Evolutionary conservation across 2,113 vertebrate species (phyloP), one percentile per base, ranked within the genome.

Genomic region (Solea solea): DNA sequence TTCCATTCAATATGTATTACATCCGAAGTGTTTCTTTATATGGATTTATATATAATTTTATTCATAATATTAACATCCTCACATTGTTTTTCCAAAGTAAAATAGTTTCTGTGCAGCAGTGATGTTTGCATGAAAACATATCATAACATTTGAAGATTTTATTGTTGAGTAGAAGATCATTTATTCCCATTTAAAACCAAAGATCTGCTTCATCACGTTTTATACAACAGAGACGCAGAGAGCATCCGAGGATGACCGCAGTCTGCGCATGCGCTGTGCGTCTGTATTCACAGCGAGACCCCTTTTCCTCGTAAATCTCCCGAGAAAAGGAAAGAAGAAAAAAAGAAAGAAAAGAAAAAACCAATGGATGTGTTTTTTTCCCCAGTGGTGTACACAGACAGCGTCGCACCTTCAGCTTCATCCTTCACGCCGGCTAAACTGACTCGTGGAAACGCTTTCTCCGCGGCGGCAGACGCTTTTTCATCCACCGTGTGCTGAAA

Each of bases 241-340:
- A 64, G 58, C 72, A 6, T 64, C 70, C 15, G 41, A 59, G 25
- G 77, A 75, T 3, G 61, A 14, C 41, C 15, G 7, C 62, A 5
- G 2, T 55, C 14, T 71, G 86, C 89, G 90, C 91, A 92, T 91
- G 91, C 91, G 83, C 84, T 0, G 0, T 75, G 5, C 1, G 65
- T 64, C 73, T 64, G 6, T 12, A 45, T 60, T 34, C 81, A 64
- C 8, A 83, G 68, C 55, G 51, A 45, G 76, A 80, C 73, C 60
- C 80, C 64, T 69, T 86, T 81, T 85, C 86, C 84, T 84, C 63
- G 78, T 76, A 70, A 81, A 73, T 79, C 80, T 85, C 48, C 50
- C 45, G 61, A 86, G 82, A 85, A 78, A 53, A 74, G 61, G 49
- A 50, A 45, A 69, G 34, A 34, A 6, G 64, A 50, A 15, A 41